A percentile compares a stretch with the other conserved stretches of the same genome.
These are phyloP conservation scores for Metalampra italica DNA, from an alignment of 2,888 invertebrate species.

Conservation along the genomic window DNA sequence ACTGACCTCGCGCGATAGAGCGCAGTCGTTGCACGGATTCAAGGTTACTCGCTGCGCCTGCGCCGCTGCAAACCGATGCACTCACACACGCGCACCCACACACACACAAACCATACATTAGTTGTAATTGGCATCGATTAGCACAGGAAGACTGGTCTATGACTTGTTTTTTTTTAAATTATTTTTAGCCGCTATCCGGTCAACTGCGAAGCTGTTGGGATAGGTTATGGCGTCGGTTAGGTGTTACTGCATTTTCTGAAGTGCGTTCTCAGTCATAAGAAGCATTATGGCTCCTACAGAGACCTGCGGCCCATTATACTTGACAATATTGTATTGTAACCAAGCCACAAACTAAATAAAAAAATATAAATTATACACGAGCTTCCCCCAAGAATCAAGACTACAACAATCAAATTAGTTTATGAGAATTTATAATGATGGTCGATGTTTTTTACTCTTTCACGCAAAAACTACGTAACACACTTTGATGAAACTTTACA, in stretches of 20 bases:
- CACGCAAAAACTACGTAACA: too few species aligned
- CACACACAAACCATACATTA: conserved; percentile 15
- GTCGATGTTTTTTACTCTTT: too few species aligned
- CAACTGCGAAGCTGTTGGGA: conserved; percentile 30
- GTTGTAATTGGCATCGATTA: conserved; percentile 72
- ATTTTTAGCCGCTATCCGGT: conserved; percentile 42
- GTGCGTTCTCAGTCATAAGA: too few species aligned
- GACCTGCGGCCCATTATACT: too few species aligned
- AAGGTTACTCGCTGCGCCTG: conserved; percentile 41
- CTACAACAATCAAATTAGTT: too few species aligned
- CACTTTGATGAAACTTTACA: too few species aligned
- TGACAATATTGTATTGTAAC: too few species aligned
- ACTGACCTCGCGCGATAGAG: conserved; percentile 37
- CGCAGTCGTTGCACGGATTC: conserved; percentile 73
- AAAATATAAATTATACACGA: too few species aligned
- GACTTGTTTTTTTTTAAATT: conserved; percentile 37
- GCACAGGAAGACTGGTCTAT: conserved; percentile 69
- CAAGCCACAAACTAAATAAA: too few species aligned
- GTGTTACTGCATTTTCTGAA: neutral
- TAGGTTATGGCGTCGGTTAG: conserved; percentile 28
- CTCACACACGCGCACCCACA: conserved; percentile 17
- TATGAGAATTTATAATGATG: too few species aligned
- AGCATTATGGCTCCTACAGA: too few species aligned
- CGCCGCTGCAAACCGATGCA: conserved; percentile 26
- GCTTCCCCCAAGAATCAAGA: too few species aligned